phyloP scores from a whole-genome alignment of 1,140 invertebrate genomes.

The Vollenhovia emeryi region DNA sequence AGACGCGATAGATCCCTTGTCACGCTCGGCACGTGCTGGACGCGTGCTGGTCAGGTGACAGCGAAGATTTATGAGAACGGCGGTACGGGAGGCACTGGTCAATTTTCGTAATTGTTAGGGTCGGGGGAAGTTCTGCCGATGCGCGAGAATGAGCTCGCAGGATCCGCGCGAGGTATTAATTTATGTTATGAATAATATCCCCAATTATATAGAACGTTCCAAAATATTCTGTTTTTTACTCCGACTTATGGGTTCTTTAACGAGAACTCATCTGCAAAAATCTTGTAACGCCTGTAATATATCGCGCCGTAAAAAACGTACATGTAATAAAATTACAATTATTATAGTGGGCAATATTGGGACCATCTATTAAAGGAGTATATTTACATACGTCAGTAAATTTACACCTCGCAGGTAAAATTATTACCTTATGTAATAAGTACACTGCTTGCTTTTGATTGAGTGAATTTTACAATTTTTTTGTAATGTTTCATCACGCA shows the following conservation, averaged over 20 bases:
- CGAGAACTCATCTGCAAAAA: neutral
- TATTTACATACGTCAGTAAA: too few species aligned
- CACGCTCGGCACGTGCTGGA: conserved; percentile 59
- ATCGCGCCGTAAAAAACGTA: too few species aligned
- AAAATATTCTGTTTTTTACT: neutral
- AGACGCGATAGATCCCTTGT: conserved; percentile 7
- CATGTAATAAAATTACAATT: too few species aligned
- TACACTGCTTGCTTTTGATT: too few species aligned
- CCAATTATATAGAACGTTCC: neutral
- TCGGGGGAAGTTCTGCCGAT: neutral
- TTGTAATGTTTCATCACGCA: too few species aligned
- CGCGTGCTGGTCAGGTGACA: conserved; percentile 64
- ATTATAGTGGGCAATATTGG: too few species aligned
- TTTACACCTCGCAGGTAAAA: too few species aligned
- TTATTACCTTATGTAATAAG: too few species aligned
- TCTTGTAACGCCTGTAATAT: neutral
- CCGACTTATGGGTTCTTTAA: neutral
- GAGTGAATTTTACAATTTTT: too few species aligned
- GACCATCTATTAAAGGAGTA: too few species aligned
- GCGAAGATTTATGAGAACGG: conserved; percentile 40
- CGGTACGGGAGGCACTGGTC: conserved; percentile 2
- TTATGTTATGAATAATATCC: too few species aligned
- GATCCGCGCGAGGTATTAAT: too few species aligned
- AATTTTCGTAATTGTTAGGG: conserved; percentile 23
- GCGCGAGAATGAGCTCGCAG: neutral